Conservation (phyloP, 2,888 invertebrate species). For the Acholoe squamosa region DNA sequence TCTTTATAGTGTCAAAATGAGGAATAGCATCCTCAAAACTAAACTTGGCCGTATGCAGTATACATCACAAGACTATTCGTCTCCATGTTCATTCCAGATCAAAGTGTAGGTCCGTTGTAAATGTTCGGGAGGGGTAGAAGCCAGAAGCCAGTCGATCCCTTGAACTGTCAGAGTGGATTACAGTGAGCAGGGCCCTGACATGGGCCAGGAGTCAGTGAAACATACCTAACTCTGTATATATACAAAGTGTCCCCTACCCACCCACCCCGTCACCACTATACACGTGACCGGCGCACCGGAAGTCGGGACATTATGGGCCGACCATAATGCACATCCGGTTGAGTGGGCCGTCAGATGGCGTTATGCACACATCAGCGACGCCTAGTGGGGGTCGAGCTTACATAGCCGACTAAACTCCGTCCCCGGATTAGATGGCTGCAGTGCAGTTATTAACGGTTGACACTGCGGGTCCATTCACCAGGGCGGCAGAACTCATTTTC, state of each 20-base stretch:
- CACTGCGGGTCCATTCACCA: neutral
- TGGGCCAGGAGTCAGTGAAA: too few species aligned
- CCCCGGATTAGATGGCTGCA: neutral
- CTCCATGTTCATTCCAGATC: too few species aligned
- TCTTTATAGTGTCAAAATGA: too few species aligned
- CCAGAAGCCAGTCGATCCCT: too few species aligned
- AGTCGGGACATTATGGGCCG: neutral
- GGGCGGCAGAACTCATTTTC: constrained; percentile 13
- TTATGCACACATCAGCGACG: neutral
- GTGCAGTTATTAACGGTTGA: neutral
- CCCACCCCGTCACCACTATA: neutral
- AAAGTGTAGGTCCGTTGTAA: too few species aligned
- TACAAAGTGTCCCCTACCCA: neutral
- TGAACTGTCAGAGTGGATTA: too few species aligned
- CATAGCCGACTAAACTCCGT: neutral
- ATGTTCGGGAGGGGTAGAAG: too few species aligned
- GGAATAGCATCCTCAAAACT: too few species aligned
- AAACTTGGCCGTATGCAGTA: too few species aligned
- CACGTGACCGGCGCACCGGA: constrained; percentile 45
- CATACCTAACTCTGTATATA: too few species aligned
- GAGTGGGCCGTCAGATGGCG: constrained; percentile 34
- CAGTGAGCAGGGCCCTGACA: too few species aligned
- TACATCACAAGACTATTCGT: too few species aligned
- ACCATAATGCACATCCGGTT: constrained; percentile 49
- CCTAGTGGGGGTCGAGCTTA: neutral